A percentile compares a stretch with the other conserved stretches of the same genome.
Evolutionary conservation across 2,113 vertebrate species (phyloP).

Genomic region (Tiliqua scincoides): DNA sequence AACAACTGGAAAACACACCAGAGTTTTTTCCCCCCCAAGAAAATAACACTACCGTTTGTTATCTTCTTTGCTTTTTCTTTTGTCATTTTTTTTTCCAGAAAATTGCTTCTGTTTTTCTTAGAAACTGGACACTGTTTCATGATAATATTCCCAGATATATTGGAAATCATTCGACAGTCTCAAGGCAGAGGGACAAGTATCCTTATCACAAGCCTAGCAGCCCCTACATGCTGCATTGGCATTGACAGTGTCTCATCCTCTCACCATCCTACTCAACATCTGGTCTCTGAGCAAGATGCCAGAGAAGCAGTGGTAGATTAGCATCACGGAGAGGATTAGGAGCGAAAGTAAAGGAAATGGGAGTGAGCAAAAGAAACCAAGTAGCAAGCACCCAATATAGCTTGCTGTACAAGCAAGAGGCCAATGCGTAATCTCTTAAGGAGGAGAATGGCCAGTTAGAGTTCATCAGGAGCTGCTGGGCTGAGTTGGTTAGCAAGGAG

Average conservation of each 20-base stretch:
- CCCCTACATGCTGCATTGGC: not conserved
- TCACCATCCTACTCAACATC: conserved; percentile 30
- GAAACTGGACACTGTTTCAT: not conserved
- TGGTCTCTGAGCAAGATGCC: conserved; percentile 3
- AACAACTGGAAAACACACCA: not conserved
- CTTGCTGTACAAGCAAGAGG: not conserved
- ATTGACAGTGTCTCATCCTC: not conserved
- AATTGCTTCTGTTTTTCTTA: not conserved
- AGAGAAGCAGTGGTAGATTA: conserved; percentile 1
- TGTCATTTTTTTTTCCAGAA: not conserved
- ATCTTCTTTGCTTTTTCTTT: not conserved
- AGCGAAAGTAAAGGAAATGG: not conserved
- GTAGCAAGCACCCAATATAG: not conserved
- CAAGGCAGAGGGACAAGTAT: not conserved
- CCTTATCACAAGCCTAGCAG: conserved; percentile 6
- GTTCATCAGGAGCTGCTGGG: not conserved
- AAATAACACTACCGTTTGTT: not conserved
- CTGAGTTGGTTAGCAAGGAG: not conserved
- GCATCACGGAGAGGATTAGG: not conserved
- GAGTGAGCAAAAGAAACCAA: not conserved
- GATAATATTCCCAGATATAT: not conserved
- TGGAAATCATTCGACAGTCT: not conserved
- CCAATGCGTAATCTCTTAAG: not conserved
- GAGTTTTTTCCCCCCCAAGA: not conserved
- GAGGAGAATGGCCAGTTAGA: not conserved